Conservation (phyloP, 2,113 vertebrate genomes). For the Ptyas mucosa region DNA sequence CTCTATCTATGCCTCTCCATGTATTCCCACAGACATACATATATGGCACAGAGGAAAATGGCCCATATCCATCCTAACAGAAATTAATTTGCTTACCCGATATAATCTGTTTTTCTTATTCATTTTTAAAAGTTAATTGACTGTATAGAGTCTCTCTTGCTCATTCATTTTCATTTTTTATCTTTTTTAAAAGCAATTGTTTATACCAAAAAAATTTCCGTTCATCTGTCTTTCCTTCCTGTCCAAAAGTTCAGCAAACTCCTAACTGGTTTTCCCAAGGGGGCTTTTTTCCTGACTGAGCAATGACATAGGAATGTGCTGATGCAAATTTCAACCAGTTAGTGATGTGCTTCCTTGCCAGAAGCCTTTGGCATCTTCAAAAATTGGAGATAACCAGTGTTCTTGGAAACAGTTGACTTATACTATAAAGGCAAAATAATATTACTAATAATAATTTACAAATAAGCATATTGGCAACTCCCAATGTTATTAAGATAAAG, state of each 20-base stretch:
- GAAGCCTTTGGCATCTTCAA: background rate
- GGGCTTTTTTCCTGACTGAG: background rate
- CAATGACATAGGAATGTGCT: constrained; percentile 30
- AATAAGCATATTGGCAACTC: background rate
- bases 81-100: background rate
- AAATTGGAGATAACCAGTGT: background rate
- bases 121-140: background rate
- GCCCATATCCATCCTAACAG: background rate
- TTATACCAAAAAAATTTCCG: constrained; percentile 10
- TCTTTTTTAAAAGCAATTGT: background rate
- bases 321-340: background rate
- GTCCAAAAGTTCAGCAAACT: background rate
- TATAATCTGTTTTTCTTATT: background rate
- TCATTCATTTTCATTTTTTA: too few relatives aligned
- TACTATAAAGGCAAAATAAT: background rate
- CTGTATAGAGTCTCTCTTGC: background rate
- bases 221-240: constrained; percentile 29
- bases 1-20: background rate
- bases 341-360: background rate
- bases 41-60: background rate
- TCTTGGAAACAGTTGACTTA: constrained; percentile 22
- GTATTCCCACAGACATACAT: background rate
- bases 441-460: background rate
- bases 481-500: background rate
- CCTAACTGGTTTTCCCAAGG: background rate